These are phyloP conservation scores for Leptinotarsa lineolata DNA, from an alignment of 1,140 invertebrate genomes.

Conservation along the genomic window DNA sequence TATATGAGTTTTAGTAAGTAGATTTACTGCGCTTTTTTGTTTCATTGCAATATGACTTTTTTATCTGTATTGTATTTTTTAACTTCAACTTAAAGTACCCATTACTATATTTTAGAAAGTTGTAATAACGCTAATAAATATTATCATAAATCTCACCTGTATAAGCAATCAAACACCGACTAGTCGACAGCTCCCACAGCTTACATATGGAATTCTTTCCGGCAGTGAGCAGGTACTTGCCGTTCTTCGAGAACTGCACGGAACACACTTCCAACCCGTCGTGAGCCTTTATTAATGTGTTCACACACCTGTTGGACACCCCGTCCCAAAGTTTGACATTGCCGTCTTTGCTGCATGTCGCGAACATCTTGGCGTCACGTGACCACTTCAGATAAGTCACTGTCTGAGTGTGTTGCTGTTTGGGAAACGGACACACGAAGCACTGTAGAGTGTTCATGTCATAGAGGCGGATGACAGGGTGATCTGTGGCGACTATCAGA, in stretches of 20 bases:
- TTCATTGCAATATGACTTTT: too few species aligned
- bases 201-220: conserved; percentile 97
- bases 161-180: conserved; percentile 94
- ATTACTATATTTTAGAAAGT: too few species aligned
- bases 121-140: too few species aligned
- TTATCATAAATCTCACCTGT: conserved; percentile 58
- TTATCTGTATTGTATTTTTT: too few species aligned
- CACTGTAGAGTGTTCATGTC: conserved; percentile 95
- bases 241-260: conserved; percentile 92
- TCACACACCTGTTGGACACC: conserved; percentile 91
- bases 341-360: conserved; percentile 90
- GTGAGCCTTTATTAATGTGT: conserved; percentile 91
- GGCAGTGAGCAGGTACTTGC: conserved; percentile 96
- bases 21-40: too few species aligned
- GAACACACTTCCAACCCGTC: conserved; percentile 95
- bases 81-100: too few species aligned
- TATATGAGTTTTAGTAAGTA: too few species aligned
- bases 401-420: conserved; percentile 87
- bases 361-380: conserved; percentile 83
- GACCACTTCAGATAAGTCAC: conserved; percentile 76
- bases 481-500: conserved; percentile 90
- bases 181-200: conserved; percentile 96
- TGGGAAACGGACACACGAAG: conserved; percentile 88
- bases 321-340: conserved; percentile 96
- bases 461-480: conserved; percentile 89